phyloP scores from a whole-genome alignment of 2,113 vertebrate genomes.

The Isichthys henryi region DNA sequence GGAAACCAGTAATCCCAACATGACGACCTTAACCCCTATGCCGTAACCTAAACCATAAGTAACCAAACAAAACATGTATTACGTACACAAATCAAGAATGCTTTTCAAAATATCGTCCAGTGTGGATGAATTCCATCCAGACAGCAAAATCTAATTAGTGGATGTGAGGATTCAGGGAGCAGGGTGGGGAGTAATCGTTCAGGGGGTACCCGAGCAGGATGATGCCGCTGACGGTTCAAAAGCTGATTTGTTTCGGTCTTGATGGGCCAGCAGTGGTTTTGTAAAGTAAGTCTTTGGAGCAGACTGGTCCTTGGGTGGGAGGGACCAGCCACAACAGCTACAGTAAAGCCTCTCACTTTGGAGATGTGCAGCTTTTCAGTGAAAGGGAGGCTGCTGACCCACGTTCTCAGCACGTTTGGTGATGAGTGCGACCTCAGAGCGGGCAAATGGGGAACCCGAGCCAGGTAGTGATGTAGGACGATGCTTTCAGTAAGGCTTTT shows the following conservation, averaged over 20 bases:
- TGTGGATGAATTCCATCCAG: background rate
- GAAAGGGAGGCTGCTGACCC: background rate
- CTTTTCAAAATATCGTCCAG: too few species aligned
- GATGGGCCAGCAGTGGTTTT: background rate
- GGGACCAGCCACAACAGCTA: background rate
- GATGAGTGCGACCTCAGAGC: background rate
- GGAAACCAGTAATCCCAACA: too few species aligned
- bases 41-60: too few species aligned
- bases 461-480: background rate
- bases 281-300: background rate
- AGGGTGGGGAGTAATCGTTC: background rate
- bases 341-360: background rate
- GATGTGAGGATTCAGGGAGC: background rate
- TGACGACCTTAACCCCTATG: too few species aligned
- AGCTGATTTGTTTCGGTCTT: background rate
- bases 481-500: background rate
- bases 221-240: background rate
- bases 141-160: background rate
- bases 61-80: too few species aligned
- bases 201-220: background rate
- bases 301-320: background rate
- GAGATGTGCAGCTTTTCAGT: background rate
- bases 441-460: background rate
- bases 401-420: background rate
- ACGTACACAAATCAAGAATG: too few species aligned